Evolutionary conservation across 2,797 vertebrate genomes (phyloP).

Genomic region (Steatocranus sp.): DNA sequence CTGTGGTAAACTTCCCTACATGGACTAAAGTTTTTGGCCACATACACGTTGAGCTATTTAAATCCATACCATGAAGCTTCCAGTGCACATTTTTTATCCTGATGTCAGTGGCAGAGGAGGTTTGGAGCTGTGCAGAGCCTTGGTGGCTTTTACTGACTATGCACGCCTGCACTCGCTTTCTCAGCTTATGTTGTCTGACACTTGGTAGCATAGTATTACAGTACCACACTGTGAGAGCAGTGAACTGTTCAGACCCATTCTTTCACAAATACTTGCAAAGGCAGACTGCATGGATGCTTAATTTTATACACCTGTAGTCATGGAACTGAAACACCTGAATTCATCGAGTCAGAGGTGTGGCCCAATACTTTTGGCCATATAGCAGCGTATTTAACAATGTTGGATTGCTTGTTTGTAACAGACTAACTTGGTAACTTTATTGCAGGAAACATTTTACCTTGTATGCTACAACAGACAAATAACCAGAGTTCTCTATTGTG

Average conservation of each 20-base stretch:
- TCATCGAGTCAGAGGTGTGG: not conserved
- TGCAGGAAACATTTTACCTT: not conserved
- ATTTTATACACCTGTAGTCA: not conserved
- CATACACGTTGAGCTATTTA: not conserved
- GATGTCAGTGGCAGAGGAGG: too few relatives aligned
- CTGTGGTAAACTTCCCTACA: not conserved
- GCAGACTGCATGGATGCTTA: not conserved
- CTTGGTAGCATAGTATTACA: too few relatives aligned
- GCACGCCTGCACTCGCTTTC: too few relatives aligned
- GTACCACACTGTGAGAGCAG: too few relatives aligned
- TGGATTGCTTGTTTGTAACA: not conserved
- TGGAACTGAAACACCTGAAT: too few relatives aligned
- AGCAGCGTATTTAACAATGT: not conserved
- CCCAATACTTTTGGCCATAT: not conserved
- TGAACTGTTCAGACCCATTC: not conserved
- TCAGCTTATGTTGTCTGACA: too few relatives aligned
- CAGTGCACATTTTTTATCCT: too few relatives aligned
- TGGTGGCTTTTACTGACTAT: too few relatives aligned
- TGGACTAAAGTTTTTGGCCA: not conserved
- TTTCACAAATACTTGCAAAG: not conserved
- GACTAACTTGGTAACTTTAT: not conserved
- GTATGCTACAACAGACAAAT: not conserved
- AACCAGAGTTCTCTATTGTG: not conserved
- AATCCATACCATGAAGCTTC: too few relatives aligned
- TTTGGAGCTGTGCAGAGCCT: too few relatives aligned